A percentile compares a stretch with the other conserved stretches of the same genome.
Conservation (phyloP, 2,113 vertebrate genomes). For the Solea solea region DNA sequence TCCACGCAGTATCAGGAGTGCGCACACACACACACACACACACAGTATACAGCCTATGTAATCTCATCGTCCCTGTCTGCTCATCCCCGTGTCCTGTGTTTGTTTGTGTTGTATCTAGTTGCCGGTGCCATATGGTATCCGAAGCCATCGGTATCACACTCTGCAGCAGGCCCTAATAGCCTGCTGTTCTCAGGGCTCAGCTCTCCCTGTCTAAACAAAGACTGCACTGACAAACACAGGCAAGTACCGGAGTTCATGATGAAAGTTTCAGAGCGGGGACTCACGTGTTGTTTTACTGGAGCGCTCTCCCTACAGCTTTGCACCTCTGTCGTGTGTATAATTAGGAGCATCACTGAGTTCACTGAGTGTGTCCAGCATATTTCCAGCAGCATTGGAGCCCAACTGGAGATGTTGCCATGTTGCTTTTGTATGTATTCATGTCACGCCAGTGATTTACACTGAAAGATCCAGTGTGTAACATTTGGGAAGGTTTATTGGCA, state of each 20-base stretch:
- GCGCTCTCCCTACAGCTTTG: background rate
- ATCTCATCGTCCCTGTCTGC: constrained; percentile 56
- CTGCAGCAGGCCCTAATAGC: constrained; percentile 59
- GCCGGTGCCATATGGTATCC: constrained; percentile 67
- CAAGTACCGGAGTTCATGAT: constrained; percentile 32
- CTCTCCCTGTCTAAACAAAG: constrained; percentile 65
- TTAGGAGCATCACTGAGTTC: background rate
- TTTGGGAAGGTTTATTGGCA: no score
- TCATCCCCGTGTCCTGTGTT: constrained; percentile 57
- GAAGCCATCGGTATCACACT: constrained; percentile 50
- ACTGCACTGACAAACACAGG: constrained; percentile 53
- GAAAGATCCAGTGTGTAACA: background rate
- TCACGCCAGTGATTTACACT: background rate
- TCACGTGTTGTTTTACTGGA: background rate
- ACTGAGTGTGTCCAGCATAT: background rate
- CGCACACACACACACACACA: background rate
- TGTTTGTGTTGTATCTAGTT: constrained; percentile 74
- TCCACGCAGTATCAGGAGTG: background rate
- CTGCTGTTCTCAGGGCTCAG: constrained; percentile 67
- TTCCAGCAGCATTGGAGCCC: background rate
- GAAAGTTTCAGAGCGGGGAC: background rate
- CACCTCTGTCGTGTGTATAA: background rate
- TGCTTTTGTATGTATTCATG: background rate
- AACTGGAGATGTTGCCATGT: background rate
- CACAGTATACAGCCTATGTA: constrained; percentile 38